Conservation (phyloP, 2,113 vertebrate genomes). For the Sterrhoptilus dennistouni region DNA sequence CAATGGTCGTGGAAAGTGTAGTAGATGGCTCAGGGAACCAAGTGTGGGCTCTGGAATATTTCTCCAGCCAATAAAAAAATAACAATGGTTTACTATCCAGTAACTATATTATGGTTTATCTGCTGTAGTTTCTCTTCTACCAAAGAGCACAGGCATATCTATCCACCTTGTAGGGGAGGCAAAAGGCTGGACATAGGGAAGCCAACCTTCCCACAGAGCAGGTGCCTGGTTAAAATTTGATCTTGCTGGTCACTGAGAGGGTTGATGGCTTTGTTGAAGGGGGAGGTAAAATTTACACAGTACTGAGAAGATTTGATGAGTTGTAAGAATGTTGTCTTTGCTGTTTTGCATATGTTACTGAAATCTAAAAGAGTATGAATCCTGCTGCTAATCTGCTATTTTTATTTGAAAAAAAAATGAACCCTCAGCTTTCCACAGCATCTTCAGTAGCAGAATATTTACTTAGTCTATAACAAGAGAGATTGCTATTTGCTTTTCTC, state of each 20-base stretch:
- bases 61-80: neutral
- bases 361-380: neutral
- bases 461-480: neutral
- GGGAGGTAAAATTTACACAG: neutral
- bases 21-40: neutral
- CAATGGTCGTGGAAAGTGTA: neutral
- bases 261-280: neutral
- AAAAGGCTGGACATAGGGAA: neutral
- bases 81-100: neutral
- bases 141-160: neutral
- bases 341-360: neutral
- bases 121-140: neutral
- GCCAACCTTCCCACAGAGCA: neutral
- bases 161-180: neutral
- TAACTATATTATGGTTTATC: neutral
- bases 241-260: neutral
- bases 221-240: neutral
- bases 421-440: neutral
- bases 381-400: neutral
- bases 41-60: neutral
- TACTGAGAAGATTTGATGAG: neutral
- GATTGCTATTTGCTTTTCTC: neutral
- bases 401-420: neutral
- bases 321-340: neutral
- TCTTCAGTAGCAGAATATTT: neutral